Percentiles rank a stretch among this genome's conserved stretches.
Conservation (phyloP, 2,113 vertebrate genomes). For the Willisornis vidua region DNA sequence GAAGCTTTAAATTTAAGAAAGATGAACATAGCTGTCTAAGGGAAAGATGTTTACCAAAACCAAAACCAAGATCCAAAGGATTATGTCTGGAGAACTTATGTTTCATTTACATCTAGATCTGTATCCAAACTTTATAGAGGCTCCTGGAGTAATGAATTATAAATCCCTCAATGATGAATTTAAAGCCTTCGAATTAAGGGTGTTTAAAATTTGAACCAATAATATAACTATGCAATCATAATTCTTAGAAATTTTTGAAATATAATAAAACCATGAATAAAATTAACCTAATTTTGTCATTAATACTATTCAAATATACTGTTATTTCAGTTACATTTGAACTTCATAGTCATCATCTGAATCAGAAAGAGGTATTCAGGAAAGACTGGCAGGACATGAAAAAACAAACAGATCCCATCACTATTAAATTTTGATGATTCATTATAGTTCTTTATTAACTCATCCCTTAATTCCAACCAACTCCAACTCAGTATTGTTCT, state of each 20-base stretch:
- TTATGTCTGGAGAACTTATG: neutral
- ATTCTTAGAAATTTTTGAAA: neutral
- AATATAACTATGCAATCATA: neutral
- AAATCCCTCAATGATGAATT: neutral
- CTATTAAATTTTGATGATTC: neutral
- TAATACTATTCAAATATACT: neutral
- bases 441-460: neutral
- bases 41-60: neutral
- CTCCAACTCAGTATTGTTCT: neutral
- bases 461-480: neutral
- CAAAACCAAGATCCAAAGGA: neutral
- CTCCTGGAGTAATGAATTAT: neutral
- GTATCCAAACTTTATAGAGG: neutral
- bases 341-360: neutral
- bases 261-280: neutral
- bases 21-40: neutral
- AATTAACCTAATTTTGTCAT: neutral
- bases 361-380: neutral
- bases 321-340: neutral
- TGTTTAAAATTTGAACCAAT: neutral
- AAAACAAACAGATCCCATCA: accelerated
- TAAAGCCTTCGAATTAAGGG: neutral
- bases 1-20: neutral
- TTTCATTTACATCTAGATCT: neutral
- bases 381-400: neutral